Base-by-base conservation (phyloP, 1,140 invertebrate species). In the Harlomillsia oculata region DNA sequence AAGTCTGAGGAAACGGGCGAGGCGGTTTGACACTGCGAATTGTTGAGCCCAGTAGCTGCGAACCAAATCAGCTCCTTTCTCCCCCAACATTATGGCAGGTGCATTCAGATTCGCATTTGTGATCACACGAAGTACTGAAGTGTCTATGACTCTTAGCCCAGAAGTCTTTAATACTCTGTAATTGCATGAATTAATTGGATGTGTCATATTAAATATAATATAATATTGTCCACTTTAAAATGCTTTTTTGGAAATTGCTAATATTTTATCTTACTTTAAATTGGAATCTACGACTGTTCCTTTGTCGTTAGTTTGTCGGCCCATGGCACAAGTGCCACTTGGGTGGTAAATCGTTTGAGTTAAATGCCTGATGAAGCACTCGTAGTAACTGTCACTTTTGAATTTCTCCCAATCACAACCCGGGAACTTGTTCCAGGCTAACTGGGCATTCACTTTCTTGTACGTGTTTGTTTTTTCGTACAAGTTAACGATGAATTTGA, bases 291-390 rank as follows among this genome's bases (percentile, higher is more conserved):
- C 67, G 9, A 71, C 72, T 30, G 70, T 63, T n/a, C 43, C 56
- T n/a, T 13, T 37, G 50, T 89, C 85, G 2, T 66, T 72, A 0
- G 16, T 13, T 14, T 65, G 56, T 0, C 87, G 89, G 8, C 46
- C 60, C 63, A 65, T 66, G 34, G 45, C 32, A 29, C 56, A 56
- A 8, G 62, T 62, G 2, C 58, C 55, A 20, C 26, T 26, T 6
- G 36, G 44, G 40, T 65, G 61, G 29, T 60, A 41, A 21, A 54
- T 20, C 4, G 14, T 65, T 59, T 57, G 69, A 13, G 53, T 40
- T 18, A 40, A 52, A 9, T 51, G 46, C 9, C 53, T 26, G 25
- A 49, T 34, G 30, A 49, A 56, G 32, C 59, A 54, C 16, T 54
- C 53, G n/a, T 34, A 60, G 26, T 60, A 60, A 28, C 30, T 46